A percentile compares a stretch with the other conserved stretches of the same genome.
Evolutionary conservation across 2,113 vertebrate species (phyloP).

Genomic region (Gavialis gangeticus): DNA sequence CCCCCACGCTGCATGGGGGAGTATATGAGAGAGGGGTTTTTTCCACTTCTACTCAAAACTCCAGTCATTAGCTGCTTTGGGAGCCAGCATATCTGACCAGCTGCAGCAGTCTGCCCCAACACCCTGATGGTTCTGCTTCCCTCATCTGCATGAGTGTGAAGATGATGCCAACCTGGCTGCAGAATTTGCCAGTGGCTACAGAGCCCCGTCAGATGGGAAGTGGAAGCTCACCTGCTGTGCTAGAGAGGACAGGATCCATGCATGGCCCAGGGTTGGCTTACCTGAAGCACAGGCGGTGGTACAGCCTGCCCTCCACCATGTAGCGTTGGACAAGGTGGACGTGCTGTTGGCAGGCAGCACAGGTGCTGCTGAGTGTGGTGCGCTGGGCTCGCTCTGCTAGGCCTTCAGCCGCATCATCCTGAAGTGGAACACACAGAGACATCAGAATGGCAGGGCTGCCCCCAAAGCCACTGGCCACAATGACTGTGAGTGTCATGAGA

Average conservation of each 20-base stretch:
- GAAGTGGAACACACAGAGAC: not conserved
- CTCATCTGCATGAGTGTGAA: not conserved
- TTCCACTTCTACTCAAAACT: not conserved
- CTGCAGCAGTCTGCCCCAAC: not conserved
- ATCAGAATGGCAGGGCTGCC: not conserved
- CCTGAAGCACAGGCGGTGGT: constrained; percentile 98
- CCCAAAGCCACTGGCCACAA: not conserved
- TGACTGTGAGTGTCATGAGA: not conserved
- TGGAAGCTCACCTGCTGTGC: rapidly evolving
- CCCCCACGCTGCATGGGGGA: not conserved
- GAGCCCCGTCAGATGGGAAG: not conserved
- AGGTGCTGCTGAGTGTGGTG: constrained; percentile 87
- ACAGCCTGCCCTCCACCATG: constrained; percentile 92
- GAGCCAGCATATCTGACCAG: not conserved
- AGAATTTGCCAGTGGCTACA: not conserved
- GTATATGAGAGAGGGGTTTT: not conserved
- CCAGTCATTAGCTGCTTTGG: not conserved
- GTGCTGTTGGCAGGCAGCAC: constrained; percentile 88
- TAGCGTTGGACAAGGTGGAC: constrained; percentile 97
- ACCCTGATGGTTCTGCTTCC: not conserved
- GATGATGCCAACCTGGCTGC: not conserved
- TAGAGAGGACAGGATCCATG: rapidly evolving
- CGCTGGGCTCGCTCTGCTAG: constrained; percentile 7
- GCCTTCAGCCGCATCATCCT: constrained; percentile 18
- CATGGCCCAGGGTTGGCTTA: not conserved